Evolutionary conservation across 2,888 invertebrate genomes (phyloP).

Genomic region (Pterobdella sp.): DNA sequence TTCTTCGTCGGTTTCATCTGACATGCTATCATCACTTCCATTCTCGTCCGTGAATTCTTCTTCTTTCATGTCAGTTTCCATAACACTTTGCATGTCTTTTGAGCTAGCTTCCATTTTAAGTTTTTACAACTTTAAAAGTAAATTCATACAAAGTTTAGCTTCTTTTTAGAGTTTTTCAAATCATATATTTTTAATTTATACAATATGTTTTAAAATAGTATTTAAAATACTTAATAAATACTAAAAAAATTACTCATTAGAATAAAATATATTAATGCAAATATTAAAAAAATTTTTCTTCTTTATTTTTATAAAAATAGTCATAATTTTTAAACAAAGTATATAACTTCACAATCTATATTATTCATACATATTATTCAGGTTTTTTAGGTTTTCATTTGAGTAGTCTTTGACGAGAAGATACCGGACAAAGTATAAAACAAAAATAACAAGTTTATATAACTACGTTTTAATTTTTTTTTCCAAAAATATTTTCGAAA

Average conservation of each 20-base stretch:
- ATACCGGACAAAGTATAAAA: too few species aligned
- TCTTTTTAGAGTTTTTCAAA: too few species aligned
- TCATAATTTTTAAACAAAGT: too few species aligned
- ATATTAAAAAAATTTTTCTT: not conserved
- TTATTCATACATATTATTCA: too few species aligned
- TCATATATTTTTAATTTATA: too few species aligned
- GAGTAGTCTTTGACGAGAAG: too few species aligned
- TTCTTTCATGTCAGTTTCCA: not conserved
- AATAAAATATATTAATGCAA: not conserved
- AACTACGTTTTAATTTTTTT: not conserved
- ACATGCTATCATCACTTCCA: not conserved
- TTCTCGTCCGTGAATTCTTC: not conserved
- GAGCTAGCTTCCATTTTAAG: not conserved
- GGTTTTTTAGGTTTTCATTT: too few species aligned
- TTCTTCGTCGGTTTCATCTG: conserved; percentile 14
- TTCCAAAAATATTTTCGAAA: not conserved
- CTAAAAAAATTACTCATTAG: not conserved
- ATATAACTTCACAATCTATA: too few species aligned
- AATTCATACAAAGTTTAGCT: too few species aligned
- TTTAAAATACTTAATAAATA: not conserved
- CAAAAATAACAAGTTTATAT: too few species aligned
- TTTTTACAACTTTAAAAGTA: not conserved
- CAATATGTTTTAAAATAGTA: not conserved
- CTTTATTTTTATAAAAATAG: not conserved
- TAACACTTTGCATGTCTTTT: not conserved